Conservation (phyloP, 2,888 invertebrate genomes). For the Campoplex capitator region DNA sequence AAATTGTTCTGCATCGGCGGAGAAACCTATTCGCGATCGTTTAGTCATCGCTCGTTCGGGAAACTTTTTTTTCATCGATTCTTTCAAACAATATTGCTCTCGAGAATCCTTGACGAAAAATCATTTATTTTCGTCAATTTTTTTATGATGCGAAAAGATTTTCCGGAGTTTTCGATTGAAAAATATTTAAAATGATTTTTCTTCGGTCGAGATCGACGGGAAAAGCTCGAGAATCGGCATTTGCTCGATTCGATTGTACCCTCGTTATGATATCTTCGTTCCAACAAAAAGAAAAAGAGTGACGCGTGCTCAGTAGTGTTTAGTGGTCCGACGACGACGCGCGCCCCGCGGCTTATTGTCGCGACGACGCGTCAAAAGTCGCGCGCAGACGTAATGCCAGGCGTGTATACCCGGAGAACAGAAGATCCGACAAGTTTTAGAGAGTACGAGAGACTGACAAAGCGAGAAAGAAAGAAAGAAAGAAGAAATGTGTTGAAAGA, state of each 20-base stretch:
- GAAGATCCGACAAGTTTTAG: conserved; percentile 70
- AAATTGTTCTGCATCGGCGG: background rate
- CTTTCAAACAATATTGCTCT: too few relatives aligned
- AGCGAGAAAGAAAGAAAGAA: background rate
- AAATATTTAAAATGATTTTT: background rate
- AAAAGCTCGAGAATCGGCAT: background rate
- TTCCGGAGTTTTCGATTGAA: background rate
- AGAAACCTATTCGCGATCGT: background rate
- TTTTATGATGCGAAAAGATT: too few relatives aligned
- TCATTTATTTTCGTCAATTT: too few relatives aligned
- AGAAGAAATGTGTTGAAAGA: conserved; percentile 9
- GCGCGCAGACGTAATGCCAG: conserved; percentile 82
- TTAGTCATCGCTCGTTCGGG: too few relatives aligned
- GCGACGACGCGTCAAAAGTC: conserved; percentile 69
- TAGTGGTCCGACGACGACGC: conserved; percentile 57
- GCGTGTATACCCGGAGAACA: conserved; percentile 82
- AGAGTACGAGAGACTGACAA: conserved; percentile 26
- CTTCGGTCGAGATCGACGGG: background rate
- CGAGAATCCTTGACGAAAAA: too few relatives aligned
- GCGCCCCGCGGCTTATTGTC: conserved; percentile 64
- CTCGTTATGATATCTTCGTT: background rate
- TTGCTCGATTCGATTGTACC: background rate
- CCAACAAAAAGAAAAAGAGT: conserved; percentile 5
- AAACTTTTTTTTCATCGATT: too few relatives aligned
- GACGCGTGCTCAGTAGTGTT: conserved; percentile 34